Evolutionary conservation across 2,113 vertebrate genomes (phyloP), one percentile per base, ranked within the genome.

Genomic region (Megaceryle torquata): DNA sequence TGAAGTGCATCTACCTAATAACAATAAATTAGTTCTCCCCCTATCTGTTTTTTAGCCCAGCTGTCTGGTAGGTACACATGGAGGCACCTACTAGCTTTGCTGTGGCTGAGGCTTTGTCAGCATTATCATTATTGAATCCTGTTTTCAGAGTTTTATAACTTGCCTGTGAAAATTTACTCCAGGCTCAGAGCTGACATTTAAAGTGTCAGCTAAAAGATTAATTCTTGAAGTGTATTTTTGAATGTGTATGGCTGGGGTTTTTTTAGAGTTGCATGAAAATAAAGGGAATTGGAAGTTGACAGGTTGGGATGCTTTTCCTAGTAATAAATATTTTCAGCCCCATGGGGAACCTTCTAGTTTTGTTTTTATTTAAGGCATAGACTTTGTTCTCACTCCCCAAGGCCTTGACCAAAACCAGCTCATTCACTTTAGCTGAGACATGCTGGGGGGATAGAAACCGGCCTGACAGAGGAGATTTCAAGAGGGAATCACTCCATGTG

Each of bases 41-140:
- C 9, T 57, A 5, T 59, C 35, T 88, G 39, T 31, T 82, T 89
- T 77, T 74, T 84, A 85, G 46, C 59, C 51, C 16, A 39, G 53
- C 57, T 48, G 10, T 48, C 78, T 88, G 60, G 77, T 81, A 65
- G 19, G 61, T 60, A 70, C 13, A 48, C 71, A 86, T n/a, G 33
- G 33, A 79, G 56, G 69, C 59, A 83, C 53, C 82, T 61, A 51
- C 60, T 9, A 31, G 48, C 65, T 69, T 54, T 91, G 64, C 83
- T 83, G 59, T 0, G 9, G 83, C 77, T 61, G 11, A 79, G 65
- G 53, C 64, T 95, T 95, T 94, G 69, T 90, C 82, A 95, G 95
- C 90, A 89, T 96, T 82, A 64, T 71, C 68, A 44, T 96, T 95
- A 97, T 92, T 96, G 96, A 95, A 97, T 91, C 78, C 75, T 67